Percentiles rank a stretch among this genome's conserved stretches.
phyloP scores from a whole-genome alignment of 2,113 vertebrate species.

The Cynopterus brachyotis region DNA sequence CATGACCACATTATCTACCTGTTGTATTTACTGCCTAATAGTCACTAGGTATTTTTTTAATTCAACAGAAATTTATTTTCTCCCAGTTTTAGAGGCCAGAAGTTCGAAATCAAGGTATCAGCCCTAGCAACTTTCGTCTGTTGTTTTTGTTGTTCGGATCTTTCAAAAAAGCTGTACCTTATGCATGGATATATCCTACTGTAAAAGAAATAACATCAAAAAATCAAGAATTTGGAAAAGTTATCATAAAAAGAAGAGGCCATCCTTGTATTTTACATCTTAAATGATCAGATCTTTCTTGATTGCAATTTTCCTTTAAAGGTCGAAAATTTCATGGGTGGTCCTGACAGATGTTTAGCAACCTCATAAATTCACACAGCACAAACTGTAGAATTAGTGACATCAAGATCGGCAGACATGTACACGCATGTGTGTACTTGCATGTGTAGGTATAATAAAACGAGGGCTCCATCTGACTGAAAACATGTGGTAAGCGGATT shows the following conservation, averaged over 20 bases:
- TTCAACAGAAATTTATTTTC: neutral
- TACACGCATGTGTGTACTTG: neutral
- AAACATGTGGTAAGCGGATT: constrained; percentile 54
- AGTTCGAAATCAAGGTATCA: neutral
- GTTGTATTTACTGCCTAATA: neutral
- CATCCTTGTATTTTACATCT: neutral
- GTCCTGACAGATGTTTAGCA: constrained; percentile 30
- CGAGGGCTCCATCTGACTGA: neutral
- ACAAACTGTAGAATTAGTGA: neutral
- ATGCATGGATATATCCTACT: neutral
- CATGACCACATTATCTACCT: neutral
- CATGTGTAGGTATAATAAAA: constrained; percentile 1
- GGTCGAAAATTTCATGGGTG: neutral
- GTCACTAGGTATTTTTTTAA: neutral
- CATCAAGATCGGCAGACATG: neutral
- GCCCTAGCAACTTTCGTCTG: neutral
- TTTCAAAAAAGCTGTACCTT: neutral
- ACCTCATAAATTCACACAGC: neutral
- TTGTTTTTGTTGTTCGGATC: neutral
- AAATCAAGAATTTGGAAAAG: neutral
- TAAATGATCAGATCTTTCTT: neutral
- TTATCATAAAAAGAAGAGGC: neutral
- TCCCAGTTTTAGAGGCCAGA: neutral
- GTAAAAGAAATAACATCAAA: neutral
- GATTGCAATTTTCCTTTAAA: neutral